These are phyloP conservation scores for Spinus pinus DNA, from an alignment of 2,797 vertebrate species.

Conservation along the genomic window DNA sequence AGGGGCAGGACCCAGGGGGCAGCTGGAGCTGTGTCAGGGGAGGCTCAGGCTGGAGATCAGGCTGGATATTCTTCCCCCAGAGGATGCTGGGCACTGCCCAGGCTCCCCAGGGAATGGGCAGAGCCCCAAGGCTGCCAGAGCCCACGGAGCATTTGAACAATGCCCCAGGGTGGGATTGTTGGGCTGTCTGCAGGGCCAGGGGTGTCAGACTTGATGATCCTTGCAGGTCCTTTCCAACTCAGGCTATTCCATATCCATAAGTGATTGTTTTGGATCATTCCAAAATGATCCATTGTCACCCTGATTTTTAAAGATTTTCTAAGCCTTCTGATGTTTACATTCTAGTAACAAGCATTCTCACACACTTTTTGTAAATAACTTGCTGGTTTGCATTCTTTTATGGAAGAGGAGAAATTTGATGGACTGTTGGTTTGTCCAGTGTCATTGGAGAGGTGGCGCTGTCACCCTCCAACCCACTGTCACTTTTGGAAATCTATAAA, in stretches of 20 bases:
- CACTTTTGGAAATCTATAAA: too few species aligned
- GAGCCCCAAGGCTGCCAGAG: neutral
- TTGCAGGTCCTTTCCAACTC: neutral
- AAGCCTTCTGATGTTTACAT: too few species aligned
- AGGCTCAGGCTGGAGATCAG: neutral
- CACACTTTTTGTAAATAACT: too few species aligned
- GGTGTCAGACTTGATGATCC: neutral
- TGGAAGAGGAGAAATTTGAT: too few species aligned
- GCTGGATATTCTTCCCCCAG: neutral
- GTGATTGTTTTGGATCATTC: neutral
- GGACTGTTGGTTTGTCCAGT: too few species aligned
- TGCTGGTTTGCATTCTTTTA: too few species aligned
- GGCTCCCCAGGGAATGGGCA: neutral
- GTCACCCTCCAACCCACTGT: too few species aligned
- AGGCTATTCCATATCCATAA: neutral
- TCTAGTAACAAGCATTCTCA: too few species aligned
- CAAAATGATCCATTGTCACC: too few species aligned
- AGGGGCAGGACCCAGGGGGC: neutral
- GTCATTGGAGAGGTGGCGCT: too few species aligned
- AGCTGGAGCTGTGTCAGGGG: neutral
- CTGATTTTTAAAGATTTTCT: too few species aligned
- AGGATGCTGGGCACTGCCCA: neutral
- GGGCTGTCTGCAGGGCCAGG: neutral
- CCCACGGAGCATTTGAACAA: accelerated
- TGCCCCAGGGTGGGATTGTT: neutral